Conservation (phyloP, 2,797 vertebrate genomes). For the Dicrostonyx torquatus region DNA sequence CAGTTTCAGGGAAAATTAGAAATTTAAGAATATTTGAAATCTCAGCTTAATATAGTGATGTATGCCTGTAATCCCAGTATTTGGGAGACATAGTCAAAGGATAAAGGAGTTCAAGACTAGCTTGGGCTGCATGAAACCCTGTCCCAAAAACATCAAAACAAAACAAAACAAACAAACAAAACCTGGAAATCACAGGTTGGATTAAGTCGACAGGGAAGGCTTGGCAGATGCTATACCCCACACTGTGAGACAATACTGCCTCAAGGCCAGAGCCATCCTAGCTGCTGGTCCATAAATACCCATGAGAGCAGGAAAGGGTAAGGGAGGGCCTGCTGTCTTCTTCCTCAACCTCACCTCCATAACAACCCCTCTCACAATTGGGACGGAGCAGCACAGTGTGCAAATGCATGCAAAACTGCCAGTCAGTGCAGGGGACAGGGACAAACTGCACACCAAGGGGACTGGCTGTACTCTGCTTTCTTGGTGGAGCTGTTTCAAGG, state of each 20-base stretch:
- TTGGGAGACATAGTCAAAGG: background rate
- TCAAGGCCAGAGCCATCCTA: background rate
- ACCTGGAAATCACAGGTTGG: background rate
- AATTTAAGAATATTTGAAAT: background rate
- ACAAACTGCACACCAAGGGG: background rate
- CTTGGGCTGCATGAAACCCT: background rate
- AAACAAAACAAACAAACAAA: background rate
- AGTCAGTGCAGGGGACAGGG: background rate
- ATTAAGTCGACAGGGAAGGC: background rate
- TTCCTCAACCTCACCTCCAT: accelerated
- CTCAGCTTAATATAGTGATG: background rate
- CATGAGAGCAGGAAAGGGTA: background rate
- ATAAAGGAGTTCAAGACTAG: background rate
- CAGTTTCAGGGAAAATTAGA: background rate
- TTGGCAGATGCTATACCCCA: background rate
- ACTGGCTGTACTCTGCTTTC: background rate
- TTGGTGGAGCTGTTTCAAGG: background rate
- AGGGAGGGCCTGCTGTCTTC: background rate
- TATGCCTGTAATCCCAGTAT: background rate
- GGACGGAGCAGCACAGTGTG: background rate
- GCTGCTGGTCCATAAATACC: background rate
- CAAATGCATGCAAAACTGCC: background rate
- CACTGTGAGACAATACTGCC: background rate
- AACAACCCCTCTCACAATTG: background rate
- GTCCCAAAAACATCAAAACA: background rate